phyloP scores from a whole-genome alignment of 1,140 invertebrate genomes.

The Bursaphelenchus mucronatus region DNA sequence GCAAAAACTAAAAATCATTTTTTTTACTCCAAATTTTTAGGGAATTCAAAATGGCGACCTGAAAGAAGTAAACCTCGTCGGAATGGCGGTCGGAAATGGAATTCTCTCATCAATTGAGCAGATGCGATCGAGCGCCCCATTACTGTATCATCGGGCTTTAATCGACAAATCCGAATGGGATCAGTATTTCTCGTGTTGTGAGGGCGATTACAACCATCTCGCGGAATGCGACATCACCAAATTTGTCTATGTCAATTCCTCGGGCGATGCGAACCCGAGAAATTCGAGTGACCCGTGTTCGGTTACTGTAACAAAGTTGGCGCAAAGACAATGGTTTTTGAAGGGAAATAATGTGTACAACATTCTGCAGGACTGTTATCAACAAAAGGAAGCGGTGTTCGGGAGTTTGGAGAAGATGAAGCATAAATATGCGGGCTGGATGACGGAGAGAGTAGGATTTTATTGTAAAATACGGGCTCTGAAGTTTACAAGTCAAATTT shows the following conservation, averaged over 20 bases:
- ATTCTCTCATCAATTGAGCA: conserved; percentile 40
- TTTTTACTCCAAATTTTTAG: conserved; percentile 61
- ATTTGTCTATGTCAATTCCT: conserved; percentile 31
- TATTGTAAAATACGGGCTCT: too few relatives aligned
- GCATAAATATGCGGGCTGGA: too few relatives aligned
- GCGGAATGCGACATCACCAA: conserved; percentile 45
- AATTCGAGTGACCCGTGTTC: conserved; percentile 10
- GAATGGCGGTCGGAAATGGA: conserved; percentile 54
- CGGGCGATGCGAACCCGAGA: conserved; percentile 21
- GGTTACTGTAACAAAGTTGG: conserved; percentile 7
- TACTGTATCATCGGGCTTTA: conserved; percentile 50
- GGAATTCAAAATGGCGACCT: conserved; percentile 30
- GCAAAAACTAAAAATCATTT: neutral
- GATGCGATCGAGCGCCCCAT: conserved; percentile 42
- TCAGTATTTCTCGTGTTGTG: conserved; percentile 33
- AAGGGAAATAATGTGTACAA: conserved; percentile 37
- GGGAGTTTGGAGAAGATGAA: conserved; percentile 21
- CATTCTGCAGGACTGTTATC: conserved; percentile 48
- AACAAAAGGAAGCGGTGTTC: conserved; percentile 27
- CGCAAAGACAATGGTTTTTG: conserved; percentile 16
- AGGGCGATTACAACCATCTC: conserved; percentile 31
- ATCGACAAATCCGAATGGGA: conserved; percentile 47
- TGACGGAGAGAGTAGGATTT: too few relatives aligned
- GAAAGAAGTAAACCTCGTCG: conserved; percentile 41
- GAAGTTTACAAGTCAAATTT: too few relatives aligned